These are phyloP conservation scores for Elanoides forficatus DNA, from an alignment of 2,113 vertebrate species.

Conservation along the genomic window DNA sequence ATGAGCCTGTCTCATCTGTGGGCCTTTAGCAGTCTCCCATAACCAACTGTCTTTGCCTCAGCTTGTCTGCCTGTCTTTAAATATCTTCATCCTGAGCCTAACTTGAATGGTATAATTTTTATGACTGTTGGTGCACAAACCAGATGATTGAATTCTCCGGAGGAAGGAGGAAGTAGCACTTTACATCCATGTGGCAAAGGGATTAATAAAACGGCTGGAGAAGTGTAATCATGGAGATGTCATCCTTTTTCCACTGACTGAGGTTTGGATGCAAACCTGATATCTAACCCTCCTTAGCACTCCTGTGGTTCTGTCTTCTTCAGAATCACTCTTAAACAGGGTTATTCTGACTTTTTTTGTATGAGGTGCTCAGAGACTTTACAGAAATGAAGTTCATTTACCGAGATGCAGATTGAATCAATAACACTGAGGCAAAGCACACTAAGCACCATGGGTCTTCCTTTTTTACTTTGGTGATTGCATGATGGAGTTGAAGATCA, in stretches of 20 bases:
- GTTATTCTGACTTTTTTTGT: background rate
- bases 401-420: background rate
- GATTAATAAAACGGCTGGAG: background rate
- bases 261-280: conserved; percentile 15
- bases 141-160: background rate
- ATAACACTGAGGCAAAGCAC: background rate
- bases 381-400: background rate
- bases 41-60: background rate
- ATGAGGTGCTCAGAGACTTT: background rate
- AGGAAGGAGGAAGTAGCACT: background rate
- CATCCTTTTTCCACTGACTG: conserved; percentile 20
- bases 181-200: conserved; percentile 49
- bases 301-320: background rate
- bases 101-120: background rate
- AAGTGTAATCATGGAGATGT: background rate
- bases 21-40: background rate
- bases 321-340: background rate
- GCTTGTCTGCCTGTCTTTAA: background rate
- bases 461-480: background rate
- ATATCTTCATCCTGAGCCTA: background rate
- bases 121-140: background rate
- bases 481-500: background rate
- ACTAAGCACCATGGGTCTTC: background rate
- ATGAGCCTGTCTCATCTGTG: background rate
- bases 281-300: background rate